Conservation (phyloP, 1,140 invertebrate genomes). For the Pentalonia nigronervosa region DNA sequence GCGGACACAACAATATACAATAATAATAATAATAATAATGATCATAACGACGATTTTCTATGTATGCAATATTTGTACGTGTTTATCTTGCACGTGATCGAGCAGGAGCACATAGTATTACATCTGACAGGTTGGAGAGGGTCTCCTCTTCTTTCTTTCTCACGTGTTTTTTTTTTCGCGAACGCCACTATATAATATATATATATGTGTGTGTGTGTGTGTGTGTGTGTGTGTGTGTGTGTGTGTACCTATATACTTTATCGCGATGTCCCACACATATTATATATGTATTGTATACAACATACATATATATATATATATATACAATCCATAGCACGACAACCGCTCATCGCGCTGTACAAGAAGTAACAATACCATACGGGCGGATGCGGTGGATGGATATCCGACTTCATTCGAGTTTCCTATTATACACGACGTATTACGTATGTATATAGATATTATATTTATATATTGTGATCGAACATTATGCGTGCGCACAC, state of each 20-base stretch:
- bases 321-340: not conserved
- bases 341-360: not conserved
- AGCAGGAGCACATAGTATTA: slow-evolving; percentile 1
- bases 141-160: slow-evolving; percentile 43
- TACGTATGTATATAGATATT: not conserved
- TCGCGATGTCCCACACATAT: not conserved
- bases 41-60: slow-evolving; percentile 20
- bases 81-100: slow-evolving; percentile 49
- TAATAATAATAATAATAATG: not conserved
- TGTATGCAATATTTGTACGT: slow-evolving; percentile 37
- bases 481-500: slow-evolving; percentile 37
- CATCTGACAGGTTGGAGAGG: slow-evolving; percentile 53
- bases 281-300: no score
- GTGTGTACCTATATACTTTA: not conserved
- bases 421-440: not conserved
- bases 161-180: slow-evolving; percentile 18
- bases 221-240: no score
- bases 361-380: slow-evolving; percentile 56
- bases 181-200: not conserved
- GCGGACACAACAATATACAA: slow-evolving; percentile 37
- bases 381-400: slow-evolving; percentile 51
- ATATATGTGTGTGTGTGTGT: not conserved
- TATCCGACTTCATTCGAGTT: slow-evolving; percentile 47
- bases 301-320: not conserved
- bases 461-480: not conserved